Evolutionary conservation across 2,888 invertebrate species (phyloP).

Genomic region (Aphidoletes aphidimyza): DNA sequence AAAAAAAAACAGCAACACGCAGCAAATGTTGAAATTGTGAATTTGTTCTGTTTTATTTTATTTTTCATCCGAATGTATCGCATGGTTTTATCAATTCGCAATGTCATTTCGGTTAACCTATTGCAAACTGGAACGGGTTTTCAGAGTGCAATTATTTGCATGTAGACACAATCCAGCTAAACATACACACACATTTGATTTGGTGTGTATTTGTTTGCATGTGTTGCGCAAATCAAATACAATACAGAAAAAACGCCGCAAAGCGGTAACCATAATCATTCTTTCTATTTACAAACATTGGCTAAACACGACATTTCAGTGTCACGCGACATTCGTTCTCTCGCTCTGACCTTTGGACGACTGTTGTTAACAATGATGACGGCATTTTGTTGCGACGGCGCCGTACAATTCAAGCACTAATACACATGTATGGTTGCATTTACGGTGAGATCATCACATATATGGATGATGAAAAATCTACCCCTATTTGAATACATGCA

Average conservation of each 20-base stretch:
- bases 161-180: background rate
- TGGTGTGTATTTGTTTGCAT: no score
- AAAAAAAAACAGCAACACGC: background rate
- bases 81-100: slow-evolving; percentile 36
- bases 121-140: background rate
- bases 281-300: slow-evolving; percentile 44
- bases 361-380: background rate
- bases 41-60: background rate
- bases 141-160: background rate
- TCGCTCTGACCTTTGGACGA: background rate
- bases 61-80: background rate
- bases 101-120: slow-evolving; percentile 52
- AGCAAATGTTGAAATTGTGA: background rate
- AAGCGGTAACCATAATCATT: slow-evolving; percentile 9
- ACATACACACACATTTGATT: background rate
- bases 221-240: no score
- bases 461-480: no score
- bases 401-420: slow-evolving; percentile 3
- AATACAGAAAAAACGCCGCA: background rate
- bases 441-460: slow-evolving; percentile 22
- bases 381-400: slow-evolving; percentile 21
- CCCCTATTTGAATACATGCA: no score
- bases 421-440: background rate
- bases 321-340: background rate
- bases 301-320: background rate